These are phyloP conservation scores for Sebastes cheni DNA, from an alignment of 2,797 vertebrate genomes.

Conservation along the genomic window DNA sequence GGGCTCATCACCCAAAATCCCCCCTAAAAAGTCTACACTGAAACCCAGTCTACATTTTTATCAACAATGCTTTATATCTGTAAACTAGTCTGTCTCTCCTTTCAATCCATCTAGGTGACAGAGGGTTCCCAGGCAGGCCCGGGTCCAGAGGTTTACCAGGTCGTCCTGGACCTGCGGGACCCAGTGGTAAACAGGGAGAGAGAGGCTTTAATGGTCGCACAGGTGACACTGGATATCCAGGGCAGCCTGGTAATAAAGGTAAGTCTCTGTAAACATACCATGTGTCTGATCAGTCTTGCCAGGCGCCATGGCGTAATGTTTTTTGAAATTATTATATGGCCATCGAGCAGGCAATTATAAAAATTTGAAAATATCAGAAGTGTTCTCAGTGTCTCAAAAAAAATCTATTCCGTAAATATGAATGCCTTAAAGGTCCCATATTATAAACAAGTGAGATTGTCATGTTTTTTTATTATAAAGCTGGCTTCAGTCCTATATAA, in stretches of 20 bases:
- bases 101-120: conserved; percentile 46
- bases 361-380: neutral
- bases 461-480: no score
- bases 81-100: neutral
- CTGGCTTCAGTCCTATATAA: no score
- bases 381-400: neutral
- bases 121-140: conserved; percentile 38
- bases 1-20: neutral
- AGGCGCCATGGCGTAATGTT: neutral
- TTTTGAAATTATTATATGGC: neutral
- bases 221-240: conserved; percentile 52
- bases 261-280: neutral
- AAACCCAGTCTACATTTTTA: neutral
- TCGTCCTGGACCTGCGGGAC: conserved; percentile 49
- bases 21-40: neutral
- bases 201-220: conserved; percentile 43
- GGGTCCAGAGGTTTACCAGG: conserved; percentile 36
- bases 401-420: neutral
- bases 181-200: conserved; percentile 55
- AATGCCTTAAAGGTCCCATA: neutral
- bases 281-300: neutral
- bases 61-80: neutral
- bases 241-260: conserved; percentile 63
- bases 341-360: neutral
- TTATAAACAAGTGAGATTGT: no score